phyloP scores from a whole-genome alignment of 2,888 invertebrate genomes.

The Eustalomyia histrio region DNA sequence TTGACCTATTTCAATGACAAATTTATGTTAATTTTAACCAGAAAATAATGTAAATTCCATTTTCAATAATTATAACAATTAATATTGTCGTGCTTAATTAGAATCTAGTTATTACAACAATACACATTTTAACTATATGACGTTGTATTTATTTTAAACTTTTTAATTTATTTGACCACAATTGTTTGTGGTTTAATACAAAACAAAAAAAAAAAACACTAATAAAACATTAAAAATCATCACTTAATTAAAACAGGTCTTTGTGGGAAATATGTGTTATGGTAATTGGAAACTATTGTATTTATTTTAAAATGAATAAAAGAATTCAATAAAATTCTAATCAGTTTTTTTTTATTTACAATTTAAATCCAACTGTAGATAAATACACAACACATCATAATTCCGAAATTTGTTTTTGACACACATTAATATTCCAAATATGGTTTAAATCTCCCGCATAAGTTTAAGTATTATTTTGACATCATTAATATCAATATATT shows the following conservation, averaged over 20 bases:
- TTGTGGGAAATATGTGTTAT: neutral
- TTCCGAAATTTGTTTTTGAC: too few species aligned
- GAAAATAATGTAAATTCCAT: neutral
- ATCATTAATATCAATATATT: neutral
- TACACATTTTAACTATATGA: neutral
- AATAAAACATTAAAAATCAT: constrained; percentile 9
- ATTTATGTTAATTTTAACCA: neutral
- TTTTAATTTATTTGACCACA: constrained; percentile 45
- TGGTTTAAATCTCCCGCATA: neutral
- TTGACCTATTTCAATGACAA: neutral
- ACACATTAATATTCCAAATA: neutral
- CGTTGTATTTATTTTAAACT: neutral
- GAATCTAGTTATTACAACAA: neutral
- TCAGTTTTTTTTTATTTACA: too few species aligned
- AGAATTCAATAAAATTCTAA: too few species aligned
- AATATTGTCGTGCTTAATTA: neutral
- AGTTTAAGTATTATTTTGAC: neutral
- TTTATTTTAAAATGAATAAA: neutral
- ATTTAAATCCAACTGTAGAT: too few species aligned
- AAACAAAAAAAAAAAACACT: neutral
- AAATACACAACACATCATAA: too few species aligned
- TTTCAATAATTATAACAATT: neutral
- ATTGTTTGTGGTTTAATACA: constrained; percentile 32
- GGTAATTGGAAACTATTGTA: neutral
- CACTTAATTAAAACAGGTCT: constrained; percentile 11